Evolutionary conservation across 2,888 invertebrate species (phyloP), one percentile per base, ranked within the genome.

Genomic region (Antheraea yamamai): DNA sequence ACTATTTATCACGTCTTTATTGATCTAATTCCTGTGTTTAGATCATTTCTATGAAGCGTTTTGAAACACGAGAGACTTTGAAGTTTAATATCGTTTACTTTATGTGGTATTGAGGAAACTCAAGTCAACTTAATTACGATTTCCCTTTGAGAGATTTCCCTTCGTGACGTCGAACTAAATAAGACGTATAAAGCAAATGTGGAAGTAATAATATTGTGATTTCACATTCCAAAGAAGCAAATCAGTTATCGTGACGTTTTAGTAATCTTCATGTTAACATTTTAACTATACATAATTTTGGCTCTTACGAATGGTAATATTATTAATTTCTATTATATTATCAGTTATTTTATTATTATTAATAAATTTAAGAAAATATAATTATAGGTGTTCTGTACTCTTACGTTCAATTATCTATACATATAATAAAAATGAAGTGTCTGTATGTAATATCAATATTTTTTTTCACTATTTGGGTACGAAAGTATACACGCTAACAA

Each of bases 61-160:
- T 83, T 83, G 77, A 80, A 80, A 80, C 79, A 75, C 79, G 47
- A 78, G 80, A 78, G 77, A 81, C 83, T 87, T 82, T 83, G 84
- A 83, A 83, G 83, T 81, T 81, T 85, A 84, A 86, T 81, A 84
- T 84, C 83, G 82, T 88, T 89, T 86, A 84, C 82, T 85, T 83
- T 81, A 79, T 81, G 77, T 82, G 79, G 80, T 83, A 84, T 85
- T 84, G 84, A 82, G 81, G 82, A 82, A 84, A 83, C 84, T 83
- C 84, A 78, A 82, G 79, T 82, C 83, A 87, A 89, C 85, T 86
- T 87, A 86, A 87, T 87, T 86, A 87, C 80, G 82, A 82, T 82
- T 80, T 85, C 83, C 84, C 85, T 89, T 89, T 88, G 87, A 88
- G 78, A 78, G 80, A 47, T 47, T 47, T 47, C 75, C 79, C 76